A percentile compares a stretch with the other conserved stretches of the same genome.
Evolutionary conservation across 2,113 vertebrate genomes (phyloP).

Genomic region (Dasypus novemcinctus): DNA sequence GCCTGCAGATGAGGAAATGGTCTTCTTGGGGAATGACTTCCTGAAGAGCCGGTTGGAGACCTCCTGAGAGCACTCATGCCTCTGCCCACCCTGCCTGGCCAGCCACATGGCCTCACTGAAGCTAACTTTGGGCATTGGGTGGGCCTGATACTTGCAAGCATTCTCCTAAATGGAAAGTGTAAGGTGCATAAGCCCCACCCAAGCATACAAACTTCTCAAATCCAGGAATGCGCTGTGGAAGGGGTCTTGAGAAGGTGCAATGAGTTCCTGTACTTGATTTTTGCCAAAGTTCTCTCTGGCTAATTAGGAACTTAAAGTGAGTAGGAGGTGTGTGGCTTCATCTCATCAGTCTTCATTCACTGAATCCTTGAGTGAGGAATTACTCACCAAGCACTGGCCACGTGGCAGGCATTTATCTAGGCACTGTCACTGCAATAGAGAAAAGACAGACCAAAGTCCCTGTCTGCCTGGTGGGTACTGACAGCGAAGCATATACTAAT

Average conservation of each 20-base stretch:
- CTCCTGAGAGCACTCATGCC: neutral
- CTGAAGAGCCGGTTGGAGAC: neutral
- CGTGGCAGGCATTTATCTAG: neutral
- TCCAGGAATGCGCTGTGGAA: neutral
- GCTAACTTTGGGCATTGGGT: neutral
- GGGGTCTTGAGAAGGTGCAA: neutral
- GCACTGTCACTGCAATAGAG: neutral
- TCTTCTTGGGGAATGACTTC: neutral
- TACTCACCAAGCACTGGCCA: neutral
- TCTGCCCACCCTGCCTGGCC: neutral
- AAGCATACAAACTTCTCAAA: neutral
- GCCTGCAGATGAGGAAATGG: neutral
- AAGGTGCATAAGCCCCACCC: neutral
- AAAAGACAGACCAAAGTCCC: neutral
- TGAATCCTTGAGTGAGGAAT: neutral
- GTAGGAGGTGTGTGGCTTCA: neutral
- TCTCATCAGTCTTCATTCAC: accelerated
- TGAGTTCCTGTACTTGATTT: neutral
- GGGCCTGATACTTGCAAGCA: neutral
- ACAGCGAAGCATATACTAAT: too few species aligned
- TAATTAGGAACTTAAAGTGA: neutral
- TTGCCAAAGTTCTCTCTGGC: neutral
- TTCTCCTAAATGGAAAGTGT: neutral
- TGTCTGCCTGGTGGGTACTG: neutral
- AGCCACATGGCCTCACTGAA: neutral